Conservation (phyloP, 2,888 invertebrate species). For the Unio delphinus region DNA sequence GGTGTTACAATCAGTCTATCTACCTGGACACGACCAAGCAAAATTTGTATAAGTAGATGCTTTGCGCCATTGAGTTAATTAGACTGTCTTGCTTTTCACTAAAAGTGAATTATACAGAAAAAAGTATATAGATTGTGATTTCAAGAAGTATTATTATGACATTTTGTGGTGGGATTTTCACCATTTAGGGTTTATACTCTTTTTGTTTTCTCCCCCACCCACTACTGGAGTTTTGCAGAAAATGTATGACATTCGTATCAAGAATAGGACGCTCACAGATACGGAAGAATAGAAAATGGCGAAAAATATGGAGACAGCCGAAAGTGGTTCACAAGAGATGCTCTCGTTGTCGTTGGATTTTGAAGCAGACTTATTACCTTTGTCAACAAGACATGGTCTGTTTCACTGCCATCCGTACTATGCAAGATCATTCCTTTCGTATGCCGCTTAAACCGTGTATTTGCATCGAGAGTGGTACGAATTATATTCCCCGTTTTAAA, state of each 20-base stretch:
- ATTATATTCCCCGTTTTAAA: neutral
- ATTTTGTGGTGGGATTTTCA: slow-evolving; percentile 9
- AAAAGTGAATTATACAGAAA: neutral
- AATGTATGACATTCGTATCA: neutral
- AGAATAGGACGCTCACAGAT: slow-evolving; percentile 2
- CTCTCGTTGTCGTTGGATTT: neutral
- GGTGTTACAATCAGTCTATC: slow-evolving; percentile 5
- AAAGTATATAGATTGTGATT: slow-evolving; percentile 1
- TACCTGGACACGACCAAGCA: neutral
- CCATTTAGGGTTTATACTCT: slow-evolving; percentile 5
- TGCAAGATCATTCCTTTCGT: neutral
- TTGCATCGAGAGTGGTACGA: neutral
- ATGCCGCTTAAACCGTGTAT: neutral
- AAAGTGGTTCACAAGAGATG: no score
- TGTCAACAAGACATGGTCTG: neutral
- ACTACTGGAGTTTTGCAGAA: slow-evolving; percentile 1
- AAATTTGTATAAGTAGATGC: slow-evolving; percentile 2
- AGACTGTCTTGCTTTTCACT: slow-evolving; percentile 7
- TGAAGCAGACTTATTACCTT: slow-evolving; percentile 1
- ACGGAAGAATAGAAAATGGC: neutral
- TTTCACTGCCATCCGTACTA: slow-evolving; percentile 2
- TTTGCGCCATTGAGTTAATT: slow-evolving; percentile 7
- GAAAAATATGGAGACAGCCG: neutral
- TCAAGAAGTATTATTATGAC: neutral
- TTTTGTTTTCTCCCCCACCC: slow-evolving; percentile 9